Base-by-base conservation (phyloP, 1,140 invertebrate species). In the Heterodera carotae region DNA sequence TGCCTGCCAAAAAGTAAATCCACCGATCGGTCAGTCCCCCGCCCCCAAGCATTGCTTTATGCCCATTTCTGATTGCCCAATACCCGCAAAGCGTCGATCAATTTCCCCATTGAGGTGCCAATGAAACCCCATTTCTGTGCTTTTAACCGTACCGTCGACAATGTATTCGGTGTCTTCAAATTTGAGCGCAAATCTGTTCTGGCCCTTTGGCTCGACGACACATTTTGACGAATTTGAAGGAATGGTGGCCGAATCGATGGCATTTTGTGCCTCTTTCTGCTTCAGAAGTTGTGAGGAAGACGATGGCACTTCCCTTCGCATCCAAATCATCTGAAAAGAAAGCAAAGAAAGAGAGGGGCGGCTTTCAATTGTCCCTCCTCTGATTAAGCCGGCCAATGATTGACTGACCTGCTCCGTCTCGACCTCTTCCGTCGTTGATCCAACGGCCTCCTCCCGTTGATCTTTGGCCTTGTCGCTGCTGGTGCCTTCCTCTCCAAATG, bases 121-220 rank as follows among this genome's bases (percentile, higher is more conserved):
- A 39, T 5, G 10, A 10, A 4, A 39, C 36, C 36, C n/a, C 36
- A 6, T 39, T 39, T 4, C 36, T 39, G 36, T 6, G 4, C 36
- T 6, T 39, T 39, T 39, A 6, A 10, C 10, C 36, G 36, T 39
- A 66, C 62, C 62, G 62, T 66, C 62, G n/a, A 66, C 62, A 34
- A 66, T 66, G 62, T 66, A 66, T 34, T 66, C 62, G 62, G 62
- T 66, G 62, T 66, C 62, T 25, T 66, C 27, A 66, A 66, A 66
- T 66, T 22, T 29, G 15, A 66, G 62, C 18, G 62, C 62, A 34
- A 66, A 66, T 15, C 62, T 6, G n/a, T 66, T n/a, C 62, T 66
- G 62, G 5, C 62, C 62, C 62, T 66, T 66, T 2, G 62, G 7
- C 22, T 66, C 48, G 10, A 53, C 18, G 0, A 53, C 48, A 53